phyloP scores from a whole-genome alignment of 2,797 vertebrate genomes.

The Serranus cabrilla region DNA sequence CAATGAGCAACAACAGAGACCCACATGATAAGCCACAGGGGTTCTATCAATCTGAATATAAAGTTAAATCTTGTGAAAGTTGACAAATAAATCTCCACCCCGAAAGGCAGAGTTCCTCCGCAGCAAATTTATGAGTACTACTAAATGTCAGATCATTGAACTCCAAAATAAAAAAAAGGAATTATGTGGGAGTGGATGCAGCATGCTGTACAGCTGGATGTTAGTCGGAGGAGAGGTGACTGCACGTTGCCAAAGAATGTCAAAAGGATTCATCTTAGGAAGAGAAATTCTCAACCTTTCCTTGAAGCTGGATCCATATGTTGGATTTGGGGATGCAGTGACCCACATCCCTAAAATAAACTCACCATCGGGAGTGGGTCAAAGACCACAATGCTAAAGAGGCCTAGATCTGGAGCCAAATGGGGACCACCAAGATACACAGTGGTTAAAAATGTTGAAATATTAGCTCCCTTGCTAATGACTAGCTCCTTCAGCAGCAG shows the following conservation, averaged over 20 bases:
- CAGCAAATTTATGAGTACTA: conserved; percentile 55
- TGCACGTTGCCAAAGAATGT: conserved; percentile 53
- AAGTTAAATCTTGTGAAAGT: conserved; percentile 73
- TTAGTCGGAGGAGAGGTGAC: conserved; percentile 47
- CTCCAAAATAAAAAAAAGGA: conserved; percentile 66
- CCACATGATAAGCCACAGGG: conserved; percentile 65
- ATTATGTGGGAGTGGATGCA: conserved; percentile 56
- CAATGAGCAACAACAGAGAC: conserved; percentile 69
- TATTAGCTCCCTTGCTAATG: conserved; percentile 88
- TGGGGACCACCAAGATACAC: conserved; percentile 90
- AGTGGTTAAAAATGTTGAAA: conserved; percentile 90
- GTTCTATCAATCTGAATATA: conserved; percentile 68
- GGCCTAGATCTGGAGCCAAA: conserved; percentile 67
- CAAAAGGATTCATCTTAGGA: conserved; percentile 54
- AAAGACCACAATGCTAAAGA: conserved; percentile 69
- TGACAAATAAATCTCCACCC: conserved; percentile 72
- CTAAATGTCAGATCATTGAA: conserved; percentile 69
- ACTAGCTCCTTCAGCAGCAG: conserved; percentile 73
- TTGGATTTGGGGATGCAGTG: conserved; percentile 69
- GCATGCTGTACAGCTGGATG: conserved; percentile 47
- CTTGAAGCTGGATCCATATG: conserved; percentile 66
- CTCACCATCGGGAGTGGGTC: conserved; percentile 63
- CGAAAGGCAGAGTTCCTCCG: conserved; percentile 56
- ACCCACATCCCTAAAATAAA: conserved; percentile 80
- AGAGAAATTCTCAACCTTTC: conserved; percentile 47